Conservation (phyloP, 2,888 invertebrate species). For the Drosophila dives region DNA sequence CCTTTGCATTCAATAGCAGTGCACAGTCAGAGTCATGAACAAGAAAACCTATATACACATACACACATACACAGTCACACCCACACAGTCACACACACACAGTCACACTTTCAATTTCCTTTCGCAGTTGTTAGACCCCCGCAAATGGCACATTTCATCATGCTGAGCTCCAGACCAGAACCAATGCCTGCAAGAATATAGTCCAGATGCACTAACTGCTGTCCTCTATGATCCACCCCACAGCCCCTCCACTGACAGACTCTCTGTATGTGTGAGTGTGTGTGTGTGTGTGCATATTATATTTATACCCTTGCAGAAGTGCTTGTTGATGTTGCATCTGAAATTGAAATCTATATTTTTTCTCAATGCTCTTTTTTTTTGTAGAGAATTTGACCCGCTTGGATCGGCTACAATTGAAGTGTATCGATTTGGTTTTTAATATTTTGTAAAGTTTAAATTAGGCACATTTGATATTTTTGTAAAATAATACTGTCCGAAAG, state of each 20-base stretch:
- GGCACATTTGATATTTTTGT: conserved; percentile 61
- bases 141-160: conserved; percentile 39
- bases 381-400: conserved; percentile 6
- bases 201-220: conserved; percentile 28
- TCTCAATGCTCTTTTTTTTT: conserved; percentile 8
- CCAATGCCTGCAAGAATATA: conserved; percentile 22
- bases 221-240: conserved; percentile 11
- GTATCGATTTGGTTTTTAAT: conserved; percentile 41
- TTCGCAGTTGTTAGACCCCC: conserved; percentile 51
- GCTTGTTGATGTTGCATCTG: conserved; percentile 81
- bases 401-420: conserved; percentile 49
- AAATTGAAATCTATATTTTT: conserved; percentile 73
- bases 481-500: conserved; percentile 23
- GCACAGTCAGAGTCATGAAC: conserved; percentile 10
- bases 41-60: conserved; percentile 6
- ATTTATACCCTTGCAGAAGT: conserved; percentile 74
- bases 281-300: conserved; percentile 60
- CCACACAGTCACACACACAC: conserved; percentile 15
- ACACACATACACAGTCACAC: conserved; percentile 12
- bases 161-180: conserved; percentile 26
- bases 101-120: conserved; percentile 77
- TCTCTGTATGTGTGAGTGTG: conserved; percentile 20
- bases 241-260: background rate
- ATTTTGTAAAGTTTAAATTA: conserved; percentile 67
- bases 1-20: conserved; percentile 1